Percentiles rank a stretch among this genome's conserved stretches.
Conservation (phyloP, 1,140 invertebrate genomes). For the Vanessa atalanta region DNA sequence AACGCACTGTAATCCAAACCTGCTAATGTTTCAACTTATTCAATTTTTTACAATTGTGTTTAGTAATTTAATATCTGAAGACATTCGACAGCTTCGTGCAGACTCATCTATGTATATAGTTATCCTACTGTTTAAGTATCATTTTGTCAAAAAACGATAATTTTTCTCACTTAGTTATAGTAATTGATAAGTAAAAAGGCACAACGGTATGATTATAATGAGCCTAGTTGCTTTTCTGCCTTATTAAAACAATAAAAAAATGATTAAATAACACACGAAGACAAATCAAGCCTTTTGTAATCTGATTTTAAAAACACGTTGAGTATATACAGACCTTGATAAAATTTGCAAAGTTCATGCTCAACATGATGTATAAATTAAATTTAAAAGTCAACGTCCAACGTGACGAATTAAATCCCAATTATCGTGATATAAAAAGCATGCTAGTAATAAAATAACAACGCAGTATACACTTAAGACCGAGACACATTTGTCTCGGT, state of each 20-base stretch:
- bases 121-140: too few relatives aligned
- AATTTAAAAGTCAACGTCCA: conserved; percentile 17
- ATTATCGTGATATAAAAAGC: conserved; percentile 17
- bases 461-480: background rate
- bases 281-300: background rate
- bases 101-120: too few relatives aligned
- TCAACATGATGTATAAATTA: background rate
- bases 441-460: background rate
- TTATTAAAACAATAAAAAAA: background rate
- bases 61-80: too few relatives aligned
- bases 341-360: background rate
- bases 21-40: background rate
- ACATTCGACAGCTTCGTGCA: too few relatives aligned
- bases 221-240: too few relatives aligned
- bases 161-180: too few relatives aligned
- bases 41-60: background rate
- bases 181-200: too few relatives aligned
- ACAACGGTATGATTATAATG: too few relatives aligned
- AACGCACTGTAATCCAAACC: background rate
- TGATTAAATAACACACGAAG: background rate
- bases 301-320: background rate
- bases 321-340: background rate
- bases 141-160: too few relatives aligned
- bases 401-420: conserved; percentile 8
- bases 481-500: conserved; percentile 2